Conservation (phyloP, 2,888 invertebrate genomes). For the Drosophila niveifrons region DNA sequence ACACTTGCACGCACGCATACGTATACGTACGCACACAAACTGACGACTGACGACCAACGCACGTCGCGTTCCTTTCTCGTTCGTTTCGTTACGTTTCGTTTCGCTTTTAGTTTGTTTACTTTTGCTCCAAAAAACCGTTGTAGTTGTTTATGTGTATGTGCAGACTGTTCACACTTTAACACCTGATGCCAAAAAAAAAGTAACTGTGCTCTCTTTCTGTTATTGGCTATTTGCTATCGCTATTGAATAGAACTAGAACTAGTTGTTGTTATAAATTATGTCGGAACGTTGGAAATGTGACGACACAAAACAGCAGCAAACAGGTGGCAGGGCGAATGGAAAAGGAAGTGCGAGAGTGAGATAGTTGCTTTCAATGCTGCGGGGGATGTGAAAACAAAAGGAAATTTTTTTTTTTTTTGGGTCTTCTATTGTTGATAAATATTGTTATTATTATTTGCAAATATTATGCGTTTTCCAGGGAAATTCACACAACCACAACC, state of each 20-base stretch:
- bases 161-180: constrained; percentile 69
- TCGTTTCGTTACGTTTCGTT: constrained; percentile 46
- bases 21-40: constrained; percentile 37
- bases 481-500: constrained; percentile 41
- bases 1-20: constrained; percentile 45
- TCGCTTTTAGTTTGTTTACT: constrained; percentile 63
- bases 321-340: constrained; percentile 58
- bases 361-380: constrained; percentile 13
- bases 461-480: constrained; percentile 66
- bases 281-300: constrained; percentile 44
- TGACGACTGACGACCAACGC: constrained; percentile 44
- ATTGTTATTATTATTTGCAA: constrained; percentile 41
- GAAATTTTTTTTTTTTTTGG: background rate
- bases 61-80: constrained; percentile 54
- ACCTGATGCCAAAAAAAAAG: constrained; percentile 58
- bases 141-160: constrained; percentile 32
- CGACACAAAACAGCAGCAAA: constrained; percentile 56
- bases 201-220: constrained; percentile 61
- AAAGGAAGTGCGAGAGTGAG: constrained; percentile 15
- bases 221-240: constrained; percentile 61
- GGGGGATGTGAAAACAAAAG: constrained; percentile 14
- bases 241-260: constrained; percentile 57
- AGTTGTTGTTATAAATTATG: constrained; percentile 52
- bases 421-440: constrained; percentile 32
- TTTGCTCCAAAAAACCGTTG: constrained; percentile 51